Base-by-base conservation (phyloP, 2,888 invertebrate genomes). In the Plebejus anna region DNA sequence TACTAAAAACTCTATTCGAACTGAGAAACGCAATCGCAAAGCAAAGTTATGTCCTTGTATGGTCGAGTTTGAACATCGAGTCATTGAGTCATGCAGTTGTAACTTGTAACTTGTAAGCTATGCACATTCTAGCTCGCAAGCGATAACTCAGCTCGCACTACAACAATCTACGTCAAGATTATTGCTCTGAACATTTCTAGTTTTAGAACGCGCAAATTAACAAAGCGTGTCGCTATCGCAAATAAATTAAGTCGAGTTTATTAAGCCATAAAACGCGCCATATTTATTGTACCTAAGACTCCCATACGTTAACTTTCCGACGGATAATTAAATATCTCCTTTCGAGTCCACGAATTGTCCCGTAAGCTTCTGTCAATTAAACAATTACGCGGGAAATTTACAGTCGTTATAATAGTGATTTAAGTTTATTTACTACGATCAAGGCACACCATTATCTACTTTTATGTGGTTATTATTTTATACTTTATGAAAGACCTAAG, bases 171-270 rank as follows among this genome's bases (percentile, higher is more conserved):
- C 81, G 81, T 82, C 83, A 83, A 82, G 82, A 81, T 81, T 84
- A 86, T 86, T 83, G 83, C 83, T 79, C 82, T 80, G 80, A 83
- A 84, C 85, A 86, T 86, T 77, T 79, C 78, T 78, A 77, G 78
- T 76, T 76, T 75, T 75, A 78, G 75, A 75, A 78, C 75, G 78
- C 75, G 76, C n/a, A 78, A 80, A 79, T 78, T 78, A 79, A 80
- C 78, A 79, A 79, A 73, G 75, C 76, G 70, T 75, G 70, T 78
- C 79, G 75, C 78, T 77, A 77, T 80, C 76, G 55, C 61, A 59
- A 73, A 73, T 77, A 79, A 80, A 79, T 73, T 73, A 73, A 28
- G 51, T 32, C 32, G 6, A 22, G 28, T 73, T 73, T 73, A 73
- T 73, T 22, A 73, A 51, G 32, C 73, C 28, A 55, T 73, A 51